Evolutionary conservation across 2,113 vertebrate genomes (phyloP).

Genomic region (Petaurus breviceps): DNA sequence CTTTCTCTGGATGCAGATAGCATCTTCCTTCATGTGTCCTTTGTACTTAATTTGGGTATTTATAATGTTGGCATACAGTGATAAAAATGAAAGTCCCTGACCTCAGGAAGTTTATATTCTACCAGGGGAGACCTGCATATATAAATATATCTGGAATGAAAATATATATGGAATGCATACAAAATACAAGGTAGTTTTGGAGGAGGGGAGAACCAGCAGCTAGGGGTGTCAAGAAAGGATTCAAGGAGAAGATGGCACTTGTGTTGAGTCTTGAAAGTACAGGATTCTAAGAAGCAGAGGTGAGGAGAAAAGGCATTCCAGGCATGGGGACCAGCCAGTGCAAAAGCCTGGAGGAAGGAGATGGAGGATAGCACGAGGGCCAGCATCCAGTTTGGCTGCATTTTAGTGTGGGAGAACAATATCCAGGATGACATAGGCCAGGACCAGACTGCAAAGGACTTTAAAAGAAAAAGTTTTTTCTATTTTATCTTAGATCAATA

Average conservation of each 20-base stretch:
- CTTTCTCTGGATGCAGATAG: no score
- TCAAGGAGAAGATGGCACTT: background rate
- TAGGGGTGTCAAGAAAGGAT: no score
- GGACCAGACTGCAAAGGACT: no score
- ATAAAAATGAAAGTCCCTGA: background rate
- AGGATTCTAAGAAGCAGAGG: no score
- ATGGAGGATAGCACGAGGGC: no score
- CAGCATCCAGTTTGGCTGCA: no score
- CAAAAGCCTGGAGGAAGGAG: background rate
- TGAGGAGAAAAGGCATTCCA: background rate
- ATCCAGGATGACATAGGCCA: background rate
- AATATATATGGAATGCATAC: no score
- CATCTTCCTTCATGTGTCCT: background rate
- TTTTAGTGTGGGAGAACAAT: no score
- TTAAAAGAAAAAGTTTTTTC: no score
- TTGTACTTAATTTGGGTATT: background rate
- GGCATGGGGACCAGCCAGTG: background rate
- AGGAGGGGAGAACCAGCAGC: no score
- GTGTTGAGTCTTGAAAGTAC: background rate
- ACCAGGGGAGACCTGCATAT: background rate
- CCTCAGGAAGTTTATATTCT: background rate
- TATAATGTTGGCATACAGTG: background rate
- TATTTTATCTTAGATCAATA: no score
- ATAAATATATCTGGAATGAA: background rate
- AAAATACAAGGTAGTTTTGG: background rate